phyloP scores from a whole-genome alignment of 37 sponge, comb jelly and placozoan species.

The Halisarca cf. caerulea region DNA sequence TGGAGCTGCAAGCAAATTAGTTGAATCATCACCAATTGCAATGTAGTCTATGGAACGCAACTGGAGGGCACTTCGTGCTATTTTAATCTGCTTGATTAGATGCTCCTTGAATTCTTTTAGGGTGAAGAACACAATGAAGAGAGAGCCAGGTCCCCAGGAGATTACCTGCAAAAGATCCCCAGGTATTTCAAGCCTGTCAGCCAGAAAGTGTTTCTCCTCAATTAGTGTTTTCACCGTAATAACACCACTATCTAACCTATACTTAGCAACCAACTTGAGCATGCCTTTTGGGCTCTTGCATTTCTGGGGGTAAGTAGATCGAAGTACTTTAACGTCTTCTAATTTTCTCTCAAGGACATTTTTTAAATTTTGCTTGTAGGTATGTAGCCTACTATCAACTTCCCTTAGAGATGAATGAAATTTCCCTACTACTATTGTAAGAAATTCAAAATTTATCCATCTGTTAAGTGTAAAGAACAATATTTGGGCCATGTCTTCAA shows the following conservation, averaged over 20 bases:
- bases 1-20: no score
- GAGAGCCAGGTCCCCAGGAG: not conserved
- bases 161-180: not conserved
- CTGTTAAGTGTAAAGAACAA: not conserved
- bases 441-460: not conserved
- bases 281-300: not conserved
- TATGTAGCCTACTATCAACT: not conserved
- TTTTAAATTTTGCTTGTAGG: not conserved
- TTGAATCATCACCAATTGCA: no score
- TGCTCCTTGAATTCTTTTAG: not conserved
- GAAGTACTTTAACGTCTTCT: not conserved
- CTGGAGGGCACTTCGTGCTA: no score
- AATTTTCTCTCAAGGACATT: not conserved
- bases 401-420: not conserved
- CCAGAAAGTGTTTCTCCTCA: not conserved
- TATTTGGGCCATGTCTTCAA: not conserved
- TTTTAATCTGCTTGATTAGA: not conserved
- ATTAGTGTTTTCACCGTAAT: not conserved
- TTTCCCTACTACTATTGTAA: not conserved
- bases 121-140: not conserved
- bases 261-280: not conserved
- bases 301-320: not conserved
- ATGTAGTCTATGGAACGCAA: no score
- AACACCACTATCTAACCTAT: not conserved
- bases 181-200: not conserved